phyloP scores from a whole-genome alignment of 2,797 vertebrate genomes.

The Fringilla coelebs region DNA sequence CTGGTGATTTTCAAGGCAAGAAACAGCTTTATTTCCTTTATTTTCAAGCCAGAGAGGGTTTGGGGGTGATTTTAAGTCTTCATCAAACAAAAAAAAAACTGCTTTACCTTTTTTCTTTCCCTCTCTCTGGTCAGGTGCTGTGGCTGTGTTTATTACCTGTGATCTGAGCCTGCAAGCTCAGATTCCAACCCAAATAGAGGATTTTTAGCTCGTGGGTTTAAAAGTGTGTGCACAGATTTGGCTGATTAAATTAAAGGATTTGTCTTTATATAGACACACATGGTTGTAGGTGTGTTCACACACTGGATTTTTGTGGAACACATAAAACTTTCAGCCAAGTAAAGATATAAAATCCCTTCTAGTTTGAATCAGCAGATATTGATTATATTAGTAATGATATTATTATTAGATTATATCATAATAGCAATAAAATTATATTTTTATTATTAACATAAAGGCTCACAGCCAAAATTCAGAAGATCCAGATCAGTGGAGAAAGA shows the following conservation, averaged over 20 bases:
- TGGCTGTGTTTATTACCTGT: background rate
- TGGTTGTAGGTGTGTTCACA: background rate
- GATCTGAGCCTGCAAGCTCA: background rate
- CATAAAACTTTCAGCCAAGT: background rate
- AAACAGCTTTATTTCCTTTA: background rate
- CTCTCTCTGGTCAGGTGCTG: background rate
- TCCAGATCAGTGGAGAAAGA: background rate
- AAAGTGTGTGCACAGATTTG: background rate
- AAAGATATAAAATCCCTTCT: background rate
- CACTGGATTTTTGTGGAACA: background rate
- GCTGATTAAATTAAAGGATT: constrained; percentile 11
- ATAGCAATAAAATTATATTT: background rate
- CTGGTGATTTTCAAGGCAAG: background rate
- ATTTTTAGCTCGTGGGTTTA: background rate
- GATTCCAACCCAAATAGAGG: background rate
- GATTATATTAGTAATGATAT: background rate
- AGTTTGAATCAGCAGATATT: background rate
- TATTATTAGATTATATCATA: background rate
- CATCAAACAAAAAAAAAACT: background rate
- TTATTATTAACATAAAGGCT: background rate
- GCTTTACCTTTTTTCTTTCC: background rate
- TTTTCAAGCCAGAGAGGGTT: background rate
- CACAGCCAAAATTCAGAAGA: background rate
- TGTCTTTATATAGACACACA: background rate
- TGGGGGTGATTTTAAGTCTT: background rate